Evolutionary conservation across 2,888 invertebrate species (phyloP), one percentile per base, ranked within the genome.

Genomic region (Brachycybe producta): DNA sequence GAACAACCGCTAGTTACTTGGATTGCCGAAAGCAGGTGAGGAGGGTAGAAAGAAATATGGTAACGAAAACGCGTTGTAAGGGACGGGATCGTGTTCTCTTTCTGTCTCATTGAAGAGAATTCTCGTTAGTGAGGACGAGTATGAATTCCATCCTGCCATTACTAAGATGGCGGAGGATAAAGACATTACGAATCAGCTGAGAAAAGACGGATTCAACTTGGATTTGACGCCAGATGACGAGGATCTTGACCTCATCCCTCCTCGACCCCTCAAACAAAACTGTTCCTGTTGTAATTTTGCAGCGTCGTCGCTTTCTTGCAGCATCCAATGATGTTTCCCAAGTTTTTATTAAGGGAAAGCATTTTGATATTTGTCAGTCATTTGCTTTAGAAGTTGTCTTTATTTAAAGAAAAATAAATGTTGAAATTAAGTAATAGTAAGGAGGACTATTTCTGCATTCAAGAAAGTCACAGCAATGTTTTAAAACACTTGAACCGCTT

Each of bases 1-100:
- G 46, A 73, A 57, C 75, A 75, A 57, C 75, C 75, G 5, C 61
- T 77, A 26, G 76, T 76, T 13, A 72, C 75, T 55, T 75, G 75
- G 75, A 73, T 74, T 52, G 71, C 72, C 28, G 74, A 74, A 58
- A 74, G 74, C 56, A 74, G 73, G 72, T 36, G 26, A 15, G 41
- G 15, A 24, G 8, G 8, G 8, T 30, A 30, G n/a, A n/a, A n/a
- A n/a, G n/a, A n/a, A n/a, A n/a, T n/a, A 30, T 30, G 32, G 8
- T n/a, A 11, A 30, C 8, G 8, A n/a, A 30, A n/a, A 11, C 8
- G 32, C 32, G 8, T 30, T 30, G n/a, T 30, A 30, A 8, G 32
- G n/a, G 32, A 11, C 32, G n/a, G n/a, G n/a, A n/a, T 30, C 32
- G n/a, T 30, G 8, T 30, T 30, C n/a, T n/a, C 21, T 8, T 17